Evolutionary conservation across 2,888 invertebrate genomes (phyloP), one percentile per base, ranked within the genome.

Genomic region (Flexamia atlantica): DNA sequence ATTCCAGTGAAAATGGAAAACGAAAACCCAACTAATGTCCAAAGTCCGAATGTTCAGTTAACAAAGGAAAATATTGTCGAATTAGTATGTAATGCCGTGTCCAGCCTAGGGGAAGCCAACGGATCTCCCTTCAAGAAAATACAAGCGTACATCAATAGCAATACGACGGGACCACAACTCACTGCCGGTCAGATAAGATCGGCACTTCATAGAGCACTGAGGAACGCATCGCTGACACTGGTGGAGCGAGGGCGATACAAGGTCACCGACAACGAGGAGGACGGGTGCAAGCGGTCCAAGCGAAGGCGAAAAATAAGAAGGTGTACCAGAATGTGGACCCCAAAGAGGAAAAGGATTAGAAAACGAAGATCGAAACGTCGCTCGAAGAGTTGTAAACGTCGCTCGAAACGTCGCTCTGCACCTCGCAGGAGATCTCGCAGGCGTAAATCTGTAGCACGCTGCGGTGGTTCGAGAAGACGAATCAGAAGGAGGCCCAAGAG

Each of bases 321-420:
- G 25, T 57, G 57, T 20, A 57, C 57, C 12, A 2, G 57, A 23
- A 57, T 23, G 57, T 57, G 57, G 57, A 57, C 57, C 25, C 57
- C 57, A 12, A 57, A 57, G 23, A 7, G 7, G 57, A 23, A 5
- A 14, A 57, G 57, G 23, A 53, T 9, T 9, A 53, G 53, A 53
- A 53, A 53, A 53, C 10, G 20, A n/a, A n/a, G n/a, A n/a, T n/a
- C n/a, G n/a, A 50, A 3, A 50, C 4, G 36, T 4, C 4, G 36
- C 9, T 36, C 36, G 5, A 57, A 7, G 23, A 57, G n/a, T 23
- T 23, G 57, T 57, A 57, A 36, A 36, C 9, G 20, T 5, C 20
- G 23, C 23, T 23, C 7, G 20, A 23, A 20, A 4, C 57, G 57
- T 12, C 20, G 20, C 57, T 23, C 7, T 12, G 23, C 5, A 23